Percentiles rank a stretch among this genome's conserved stretches.
These are phyloP conservation scores for Pholis gunnellus DNA, from an alignment of 2,113 vertebrate species.

Conservation along the genomic window DNA sequence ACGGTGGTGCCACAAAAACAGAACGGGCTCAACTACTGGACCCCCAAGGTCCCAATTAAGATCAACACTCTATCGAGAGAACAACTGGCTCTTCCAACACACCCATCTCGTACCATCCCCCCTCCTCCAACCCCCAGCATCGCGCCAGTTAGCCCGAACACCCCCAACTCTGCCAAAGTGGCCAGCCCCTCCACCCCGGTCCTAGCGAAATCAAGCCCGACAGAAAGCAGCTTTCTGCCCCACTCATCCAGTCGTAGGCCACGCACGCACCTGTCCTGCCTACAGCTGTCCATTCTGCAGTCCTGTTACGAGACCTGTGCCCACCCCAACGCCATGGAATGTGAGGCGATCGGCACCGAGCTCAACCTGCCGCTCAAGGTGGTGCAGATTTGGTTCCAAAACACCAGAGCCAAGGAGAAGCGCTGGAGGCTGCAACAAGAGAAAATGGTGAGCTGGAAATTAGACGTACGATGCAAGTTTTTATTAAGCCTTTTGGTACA, in stretches of 20 bases:
- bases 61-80: constrained; percentile 85
- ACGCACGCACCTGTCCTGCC: constrained; percentile 90
- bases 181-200: constrained; percentile 63
- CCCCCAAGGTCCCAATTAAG: constrained; percentile 82
- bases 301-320: constrained; percentile 92
- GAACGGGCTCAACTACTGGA: constrained; percentile 84
- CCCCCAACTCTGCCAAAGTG: constrained; percentile 63
- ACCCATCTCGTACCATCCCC: constrained; percentile 72
- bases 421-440: constrained; percentile 90
- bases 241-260: constrained; percentile 87
- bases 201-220: constrained; percentile 72
- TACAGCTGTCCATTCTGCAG: constrained; percentile 92
- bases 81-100: constrained; percentile 80
- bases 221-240: constrained; percentile 78
- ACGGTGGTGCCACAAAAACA: constrained; percentile 76
- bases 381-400: constrained; percentile 96
- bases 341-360: constrained; percentile 89
- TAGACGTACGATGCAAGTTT: background rate
- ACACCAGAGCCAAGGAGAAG: constrained; percentile 94
- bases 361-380: constrained; percentile 91
- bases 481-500: background rate
- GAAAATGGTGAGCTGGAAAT: constrained; percentile 80
- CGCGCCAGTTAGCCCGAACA: constrained; percentile 75
- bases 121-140: constrained; percentile 71
- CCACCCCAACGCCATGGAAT: constrained; percentile 93